Evolutionary conservation across 2,888 invertebrate species (phyloP), one percentile per base, ranked within the genome.

Genomic region (Criorhina ranunculi): DNA sequence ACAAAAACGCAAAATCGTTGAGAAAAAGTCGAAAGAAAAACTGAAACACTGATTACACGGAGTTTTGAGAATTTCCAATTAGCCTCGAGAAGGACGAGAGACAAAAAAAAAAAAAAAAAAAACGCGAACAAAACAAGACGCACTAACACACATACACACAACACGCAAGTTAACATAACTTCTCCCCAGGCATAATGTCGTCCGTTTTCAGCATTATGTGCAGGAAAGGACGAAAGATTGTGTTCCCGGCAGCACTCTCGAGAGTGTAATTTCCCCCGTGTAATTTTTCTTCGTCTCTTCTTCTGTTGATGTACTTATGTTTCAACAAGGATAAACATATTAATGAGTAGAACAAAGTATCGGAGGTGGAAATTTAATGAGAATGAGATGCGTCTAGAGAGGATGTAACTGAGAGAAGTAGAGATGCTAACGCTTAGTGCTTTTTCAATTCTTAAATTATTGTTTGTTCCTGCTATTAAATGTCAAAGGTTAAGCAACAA

Each of bases 21-120:
- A 24, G 17, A 46, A 44, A n/a, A 33, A 31, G 1, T 24, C 53
- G 6, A 53, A 62, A 57, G 69, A 46, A 70, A 57, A 44, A 70
- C 67, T 46, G 62, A 69, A 75, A 59, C 37, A 44, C 81, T 81
- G 76, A 81, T 82, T 77, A 82, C 70, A 82, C 69, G 51, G 70
- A 82, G 59, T 70, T 81, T 70, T 77, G 64, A 77, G 66, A 77
- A 60, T 82, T 82, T 76, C 57, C 70, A 82, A 82, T 82, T 82
- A 77, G 81, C 77, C 81, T 31, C 57, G 12, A 59, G 81, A 35
- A 69, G 33, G 24, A 24, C 24, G 24, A 24, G 24, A 24, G n/a
- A n/a, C n/a, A 24, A 57, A 31, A 29, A 19, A 67, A 51, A 49
- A 17, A 17, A 29, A 44, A 40, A 40, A 11, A 29, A 37, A 53